These are phyloP conservation scores for Helleia helle DNA, from an alignment of 2,888 invertebrate genomes.

Conservation along the genomic window DNA sequence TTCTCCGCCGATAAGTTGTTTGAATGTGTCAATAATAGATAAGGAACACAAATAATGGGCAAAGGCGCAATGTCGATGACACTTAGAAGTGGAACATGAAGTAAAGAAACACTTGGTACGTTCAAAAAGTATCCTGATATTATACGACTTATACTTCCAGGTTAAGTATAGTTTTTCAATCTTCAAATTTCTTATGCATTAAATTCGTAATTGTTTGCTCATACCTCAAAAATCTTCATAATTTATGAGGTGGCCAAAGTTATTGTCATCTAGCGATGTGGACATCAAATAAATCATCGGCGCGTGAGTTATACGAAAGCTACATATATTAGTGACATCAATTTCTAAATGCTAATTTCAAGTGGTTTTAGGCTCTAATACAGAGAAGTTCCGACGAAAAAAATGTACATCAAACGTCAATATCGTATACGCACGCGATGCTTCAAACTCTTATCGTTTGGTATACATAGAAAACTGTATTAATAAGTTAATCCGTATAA, in stretches of 20 bases:
- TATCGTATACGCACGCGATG: too few relatives aligned
- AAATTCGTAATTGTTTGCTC: too few relatives aligned
- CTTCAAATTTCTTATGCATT: too few relatives aligned
- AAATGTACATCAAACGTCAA: too few relatives aligned
- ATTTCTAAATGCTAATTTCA: neutral
- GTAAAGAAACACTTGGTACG: constrained; percentile 12
- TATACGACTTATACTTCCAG: too few relatives aligned
- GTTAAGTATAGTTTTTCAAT: too few relatives aligned
- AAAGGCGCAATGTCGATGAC: constrained; percentile 49
- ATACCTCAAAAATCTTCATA: too few relatives aligned
- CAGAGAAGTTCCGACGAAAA: neutral
- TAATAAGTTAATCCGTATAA: too few relatives aligned
- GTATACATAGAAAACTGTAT: too few relatives aligned
- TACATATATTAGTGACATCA: neutral
- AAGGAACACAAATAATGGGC: constrained; percentile 53
- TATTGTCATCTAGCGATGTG: neutral
- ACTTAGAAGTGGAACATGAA: constrained; percentile 35
- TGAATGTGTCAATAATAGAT: constrained; percentile 63
- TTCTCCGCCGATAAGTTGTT: constrained; percentile 60
- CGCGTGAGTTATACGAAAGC: neutral
- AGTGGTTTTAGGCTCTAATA: neutral
- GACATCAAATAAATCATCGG: neutral
- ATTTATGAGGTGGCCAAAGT: neutral
- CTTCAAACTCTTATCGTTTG: too few relatives aligned
- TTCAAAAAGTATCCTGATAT: too few relatives aligned